phyloP scores from a whole-genome alignment of 2,888 invertebrate genomes.

The Crocallis elinguaria region DNA sequence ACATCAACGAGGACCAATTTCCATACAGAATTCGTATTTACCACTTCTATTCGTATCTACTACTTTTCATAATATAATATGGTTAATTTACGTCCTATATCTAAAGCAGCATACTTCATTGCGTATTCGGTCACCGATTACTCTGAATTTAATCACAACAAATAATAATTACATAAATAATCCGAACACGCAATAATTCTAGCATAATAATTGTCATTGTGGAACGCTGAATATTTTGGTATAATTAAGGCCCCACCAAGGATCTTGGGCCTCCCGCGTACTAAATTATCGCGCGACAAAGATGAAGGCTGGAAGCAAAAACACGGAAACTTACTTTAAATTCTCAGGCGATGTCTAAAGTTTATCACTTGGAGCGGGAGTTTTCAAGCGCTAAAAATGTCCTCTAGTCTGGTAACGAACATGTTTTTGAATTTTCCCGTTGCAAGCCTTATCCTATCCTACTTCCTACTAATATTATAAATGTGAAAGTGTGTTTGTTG shows the following conservation, averaged over 20 bases:
- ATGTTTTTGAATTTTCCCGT: conserved; percentile 26
- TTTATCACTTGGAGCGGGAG: conserved; percentile 36
- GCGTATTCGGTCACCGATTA: conserved; percentile 3
- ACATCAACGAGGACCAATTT: too few species aligned
- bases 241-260: not conserved
- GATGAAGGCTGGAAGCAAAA: conserved; percentile 40
- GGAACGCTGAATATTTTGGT: conserved; percentile 1
- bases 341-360: conserved; percentile 42
- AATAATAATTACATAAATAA: conserved; percentile 13
- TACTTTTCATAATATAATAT: too few species aligned
- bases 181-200: conserved; percentile 1
- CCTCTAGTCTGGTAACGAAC: conserved; percentile 38
- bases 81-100: too few species aligned
- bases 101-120: not conserved
- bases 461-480: too few species aligned
- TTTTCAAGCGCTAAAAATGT: conserved; percentile 29
- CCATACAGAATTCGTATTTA: too few species aligned
- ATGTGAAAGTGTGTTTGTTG: too few species aligned
- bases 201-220: conserved; percentile 11
- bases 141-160: conserved; percentile 7
- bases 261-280: conserved; percentile 1
- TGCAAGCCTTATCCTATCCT: too few species aligned
- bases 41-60: too few species aligned
- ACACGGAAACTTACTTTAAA: conserved; percentile 44
- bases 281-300: conserved; percentile 17